These are phyloP conservation scores for Salticus scenicus DNA, from an alignment of 2,888 invertebrate species.

Conservation along the genomic window DNA sequence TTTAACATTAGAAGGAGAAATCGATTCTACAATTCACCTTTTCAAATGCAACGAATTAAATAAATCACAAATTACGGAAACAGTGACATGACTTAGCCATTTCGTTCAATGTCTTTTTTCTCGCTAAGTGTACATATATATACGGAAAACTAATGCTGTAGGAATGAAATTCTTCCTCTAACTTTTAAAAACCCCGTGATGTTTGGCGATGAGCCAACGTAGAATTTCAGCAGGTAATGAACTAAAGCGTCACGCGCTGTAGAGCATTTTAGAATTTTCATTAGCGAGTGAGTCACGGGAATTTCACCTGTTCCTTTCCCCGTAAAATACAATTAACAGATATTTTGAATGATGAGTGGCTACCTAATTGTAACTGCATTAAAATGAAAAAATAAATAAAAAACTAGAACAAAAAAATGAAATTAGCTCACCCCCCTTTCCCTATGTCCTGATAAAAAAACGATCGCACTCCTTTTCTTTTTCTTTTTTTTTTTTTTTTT, in stretches of 20 bases:
- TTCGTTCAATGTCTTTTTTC: not conserved
- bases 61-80: not conserved
- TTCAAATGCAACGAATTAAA: too few species aligned
- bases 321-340: not conserved
- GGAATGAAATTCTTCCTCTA: not conserved
- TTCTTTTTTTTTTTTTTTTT: too few species aligned
- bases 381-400: too few species aligned
- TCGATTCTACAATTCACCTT: too few species aligned
- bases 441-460: too few species aligned
- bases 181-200: too few species aligned
- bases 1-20: too few species aligned
- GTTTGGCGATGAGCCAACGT: not conserved
- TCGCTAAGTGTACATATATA: not conserved
- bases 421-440: too few species aligned
- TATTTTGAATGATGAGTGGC: too few species aligned
- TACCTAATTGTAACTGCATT: too few species aligned
- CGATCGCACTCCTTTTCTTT: too few species aligned
- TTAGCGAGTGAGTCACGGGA: not conserved
- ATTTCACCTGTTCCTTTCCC: conserved; percentile 1
- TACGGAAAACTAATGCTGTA: not conserved
- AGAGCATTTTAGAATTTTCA: conserved; percentile 8
- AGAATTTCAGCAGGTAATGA: not conserved
- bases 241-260: conserved; percentile 1
- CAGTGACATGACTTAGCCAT: not conserved
- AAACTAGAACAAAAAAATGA: too few species aligned